Conservation (phyloP, 2,113 vertebrate species). For the Rhipidura dahli region DNA sequence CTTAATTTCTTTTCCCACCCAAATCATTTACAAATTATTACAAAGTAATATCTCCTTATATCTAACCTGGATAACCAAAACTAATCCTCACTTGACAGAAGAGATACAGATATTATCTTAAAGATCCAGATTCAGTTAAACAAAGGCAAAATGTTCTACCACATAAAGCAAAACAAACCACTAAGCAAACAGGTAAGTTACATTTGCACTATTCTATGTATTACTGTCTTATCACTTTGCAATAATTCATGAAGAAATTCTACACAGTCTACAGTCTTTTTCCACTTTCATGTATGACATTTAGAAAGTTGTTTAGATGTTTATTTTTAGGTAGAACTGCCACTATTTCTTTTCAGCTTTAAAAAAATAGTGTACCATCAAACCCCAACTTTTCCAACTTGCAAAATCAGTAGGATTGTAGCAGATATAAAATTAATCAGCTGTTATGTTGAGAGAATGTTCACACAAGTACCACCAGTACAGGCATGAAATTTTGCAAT, state of each 20-base stretch:
- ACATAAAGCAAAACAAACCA: not conserved
- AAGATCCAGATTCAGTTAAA: not conserved
- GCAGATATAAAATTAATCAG: not conserved
- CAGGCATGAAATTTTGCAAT: not conserved
- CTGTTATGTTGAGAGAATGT: not conserved
- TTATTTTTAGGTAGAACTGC: not conserved
- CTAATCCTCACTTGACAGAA: not conserved
- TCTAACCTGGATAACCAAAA: not conserved
- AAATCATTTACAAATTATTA: not conserved
- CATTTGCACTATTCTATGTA: not conserved
- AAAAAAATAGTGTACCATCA: not conserved
- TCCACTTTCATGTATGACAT: not conserved
- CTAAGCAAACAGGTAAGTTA: not conserved
- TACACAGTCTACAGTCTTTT: not conserved
- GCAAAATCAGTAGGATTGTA: not conserved
- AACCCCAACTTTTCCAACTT: not conserved
- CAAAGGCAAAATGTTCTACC: not conserved
- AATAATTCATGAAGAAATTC: not conserved
- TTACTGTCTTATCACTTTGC: not conserved
- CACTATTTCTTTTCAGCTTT: not conserved
- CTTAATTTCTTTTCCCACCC: not conserved
- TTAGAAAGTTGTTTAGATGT: not conserved
- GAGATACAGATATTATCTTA: not conserved
- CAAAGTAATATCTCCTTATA: not conserved
- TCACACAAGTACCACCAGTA: not conserved